phyloP scores from a whole-genome alignment of 2,888 invertebrate genomes.

The Xestoiulus laeticollis region DNA sequence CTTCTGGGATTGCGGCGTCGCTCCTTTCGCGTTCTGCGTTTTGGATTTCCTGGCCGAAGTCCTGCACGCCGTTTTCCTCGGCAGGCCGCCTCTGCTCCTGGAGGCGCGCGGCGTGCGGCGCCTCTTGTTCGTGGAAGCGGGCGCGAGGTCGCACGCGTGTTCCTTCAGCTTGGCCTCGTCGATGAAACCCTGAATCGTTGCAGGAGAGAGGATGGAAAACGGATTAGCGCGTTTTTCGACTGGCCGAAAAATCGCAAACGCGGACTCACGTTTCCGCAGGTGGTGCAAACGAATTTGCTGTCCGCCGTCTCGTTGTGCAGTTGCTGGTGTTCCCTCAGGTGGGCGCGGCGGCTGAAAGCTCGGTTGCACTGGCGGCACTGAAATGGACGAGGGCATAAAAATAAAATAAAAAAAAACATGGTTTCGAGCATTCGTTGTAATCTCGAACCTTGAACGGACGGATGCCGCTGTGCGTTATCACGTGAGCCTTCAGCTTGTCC shows the following conservation, averaged over 20 bases:
- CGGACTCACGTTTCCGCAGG: conserved; percentile 48
- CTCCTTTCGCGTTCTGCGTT: background rate
- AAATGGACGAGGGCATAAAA: background rate
- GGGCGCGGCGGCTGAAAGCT: conserved; percentile 63
- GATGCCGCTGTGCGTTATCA: conserved; percentile 70
- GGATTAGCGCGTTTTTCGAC: no score
- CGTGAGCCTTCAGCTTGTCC: conserved; percentile 71
- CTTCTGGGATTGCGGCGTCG: background rate
- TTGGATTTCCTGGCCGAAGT: background rate
- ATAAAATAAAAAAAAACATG: background rate
- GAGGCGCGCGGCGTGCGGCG: background rate
- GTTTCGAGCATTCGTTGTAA: background rate
- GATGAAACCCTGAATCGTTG: background rate
- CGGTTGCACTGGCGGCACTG: conserved; percentile 63
- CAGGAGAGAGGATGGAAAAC: background rate
- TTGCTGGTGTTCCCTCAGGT: conserved; percentile 63
- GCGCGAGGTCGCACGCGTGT: background rate
- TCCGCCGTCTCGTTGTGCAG: conserved; percentile 60
- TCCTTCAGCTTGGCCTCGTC: conserved; percentile 20
- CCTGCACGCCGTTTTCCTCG: background rate
- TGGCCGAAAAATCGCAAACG: background rate
- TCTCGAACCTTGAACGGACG: conserved; percentile 61
- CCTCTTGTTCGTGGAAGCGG: background rate
- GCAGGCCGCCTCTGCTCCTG: background rate
- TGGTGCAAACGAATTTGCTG: conserved; percentile 60